Evolutionary conservation across 2,113 vertebrate species (phyloP), one percentile per base, ranked within the genome.

Genomic region (Ciconia maguari): DNA sequence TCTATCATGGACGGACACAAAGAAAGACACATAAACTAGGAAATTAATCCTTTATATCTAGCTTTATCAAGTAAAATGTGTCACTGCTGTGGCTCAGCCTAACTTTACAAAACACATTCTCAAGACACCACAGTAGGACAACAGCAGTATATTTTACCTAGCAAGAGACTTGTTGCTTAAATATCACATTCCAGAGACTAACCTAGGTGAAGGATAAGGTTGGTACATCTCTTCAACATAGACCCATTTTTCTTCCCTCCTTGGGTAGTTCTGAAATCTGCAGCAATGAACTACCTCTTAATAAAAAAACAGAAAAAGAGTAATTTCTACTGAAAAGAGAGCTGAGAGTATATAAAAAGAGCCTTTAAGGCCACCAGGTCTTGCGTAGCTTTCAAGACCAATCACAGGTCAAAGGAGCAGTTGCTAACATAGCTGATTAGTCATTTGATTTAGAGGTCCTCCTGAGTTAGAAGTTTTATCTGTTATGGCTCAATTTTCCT

Each of bases 41-140:
- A 96, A 95, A 95, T 66, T 89, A 91, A 89, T 95, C 70, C 87
- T 79, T 83, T 62, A 41, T 25, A 82, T 32, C 41, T 58, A 42
- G 32, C 71, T 93, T 87, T 75, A 91, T 54, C 68, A 84, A 86
- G 55, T 57, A 76, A 68, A 74, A 54, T 6, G n/a, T 88, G 87
- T 87, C 93, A 91, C 52, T 71, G 48, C 52, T 34, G 64, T 30
- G 8, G 27, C 24, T 87, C 75, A 83, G 65, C 32, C 83, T 51
- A 87, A 55, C 65, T 62, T 91, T 29, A 92, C 21, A 66, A 90
- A 96, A 88, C 4, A 42, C 20, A 46, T 80, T 91, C 75, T 80
- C 70, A 93, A 88, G 82, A 80, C 3, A 32, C 24, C 68, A 74
- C 46, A 55, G 62, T 0, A 21, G 44, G 57, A 80, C 44, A 75